Evolutionary conservation across 1,140 invertebrate species (phyloP).

Genomic region (Doryteuthis pealeii): DNA sequence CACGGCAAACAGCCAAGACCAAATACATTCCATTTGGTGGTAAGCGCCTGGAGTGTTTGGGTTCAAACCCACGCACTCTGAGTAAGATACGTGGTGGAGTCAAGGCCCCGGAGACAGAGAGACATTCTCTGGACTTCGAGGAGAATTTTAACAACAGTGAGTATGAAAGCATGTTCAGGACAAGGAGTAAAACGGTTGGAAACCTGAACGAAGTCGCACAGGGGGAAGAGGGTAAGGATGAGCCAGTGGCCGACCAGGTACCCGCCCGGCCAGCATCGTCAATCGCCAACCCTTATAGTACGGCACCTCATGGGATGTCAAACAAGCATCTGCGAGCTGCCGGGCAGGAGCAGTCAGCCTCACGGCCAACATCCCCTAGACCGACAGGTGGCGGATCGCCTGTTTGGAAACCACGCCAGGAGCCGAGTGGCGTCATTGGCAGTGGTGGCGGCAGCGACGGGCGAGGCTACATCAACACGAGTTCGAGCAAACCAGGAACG

Average conservation of each 20-base stretch:
- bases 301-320: conserved; percentile 75
- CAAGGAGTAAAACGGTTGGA: conserved; percentile 85
- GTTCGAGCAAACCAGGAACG: conserved; percentile 23
- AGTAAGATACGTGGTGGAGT: conserved; percentile 67
- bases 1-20: conserved; percentile 22
- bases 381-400: conserved; percentile 70
- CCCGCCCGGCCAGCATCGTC: conserved; percentile 82
- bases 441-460: not conserved
- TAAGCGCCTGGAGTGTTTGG: conserved; percentile 32
- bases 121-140: conserved; percentile 87
- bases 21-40: conserved; percentile 44
- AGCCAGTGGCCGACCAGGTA: conserved; percentile 65
- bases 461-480: conserved; percentile 50
- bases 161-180: conserved; percentile 78
- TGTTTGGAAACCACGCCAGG: conserved; percentile 81
- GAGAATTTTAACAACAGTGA: conserved; percentile 48
- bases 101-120: conserved; percentile 66
- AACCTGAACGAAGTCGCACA: conserved; percentile 72
- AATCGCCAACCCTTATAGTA: conserved; percentile 81
- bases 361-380: conserved; percentile 58
- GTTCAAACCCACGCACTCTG: conserved; percentile 60
- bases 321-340: conserved; percentile 91
- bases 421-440: no score
- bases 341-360: conserved; percentile 76
- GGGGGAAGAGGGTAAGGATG: conserved; percentile 83